Percentiles rank a stretch among this genome's conserved stretches.
Evolutionary conservation across 2,797 vertebrate species (phyloP).

Genomic region (Nannoperca australis): DNA sequence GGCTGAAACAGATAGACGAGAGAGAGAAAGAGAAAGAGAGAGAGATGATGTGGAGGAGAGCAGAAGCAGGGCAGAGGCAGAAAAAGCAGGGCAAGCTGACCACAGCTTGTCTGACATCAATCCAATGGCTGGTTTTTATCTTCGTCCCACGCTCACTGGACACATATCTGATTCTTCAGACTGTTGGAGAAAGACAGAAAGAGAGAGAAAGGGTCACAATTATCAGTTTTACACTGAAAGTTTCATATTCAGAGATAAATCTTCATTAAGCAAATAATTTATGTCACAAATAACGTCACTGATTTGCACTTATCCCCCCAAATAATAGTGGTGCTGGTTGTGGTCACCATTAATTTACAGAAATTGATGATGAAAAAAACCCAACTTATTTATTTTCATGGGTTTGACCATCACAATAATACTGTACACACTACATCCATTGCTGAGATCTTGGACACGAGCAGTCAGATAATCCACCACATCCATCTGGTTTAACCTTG

Average conservation of each 20-base stretch:
- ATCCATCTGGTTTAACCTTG: not conserved
- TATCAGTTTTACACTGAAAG: not conserved
- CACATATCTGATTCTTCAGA: constrained; percentile 88
- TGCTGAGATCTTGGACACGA: not conserved
- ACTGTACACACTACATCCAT: not conserved
- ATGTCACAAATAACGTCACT: not conserved
- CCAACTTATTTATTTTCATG: too few species aligned
- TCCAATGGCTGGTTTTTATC: constrained; percentile 73
- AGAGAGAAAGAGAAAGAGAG: constrained; percentile 39
- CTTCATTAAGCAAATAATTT: too few species aligned
- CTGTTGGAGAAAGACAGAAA: constrained; percentile 68
- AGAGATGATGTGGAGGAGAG: constrained; percentile 51
- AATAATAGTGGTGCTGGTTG: not conserved
- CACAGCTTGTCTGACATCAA: constrained; percentile 89
- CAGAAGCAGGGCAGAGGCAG: constrained; percentile 62
- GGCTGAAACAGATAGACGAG: constrained; percentile 28
- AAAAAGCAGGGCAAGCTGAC: constrained; percentile 82
- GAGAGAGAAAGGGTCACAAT: constrained; percentile 16
- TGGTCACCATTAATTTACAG: not conserved
- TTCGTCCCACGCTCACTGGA: constrained; percentile 81
- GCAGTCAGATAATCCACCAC: not conserved
- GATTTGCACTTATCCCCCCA: not conserved
- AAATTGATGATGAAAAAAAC: not conserved
- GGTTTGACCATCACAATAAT: not conserved
- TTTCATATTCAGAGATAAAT: too few species aligned